Evolutionary conservation across 2,888 invertebrate species (phyloP), one percentile per base, ranked within the genome.

Genomic region (Synergus laeviventris): DNA sequence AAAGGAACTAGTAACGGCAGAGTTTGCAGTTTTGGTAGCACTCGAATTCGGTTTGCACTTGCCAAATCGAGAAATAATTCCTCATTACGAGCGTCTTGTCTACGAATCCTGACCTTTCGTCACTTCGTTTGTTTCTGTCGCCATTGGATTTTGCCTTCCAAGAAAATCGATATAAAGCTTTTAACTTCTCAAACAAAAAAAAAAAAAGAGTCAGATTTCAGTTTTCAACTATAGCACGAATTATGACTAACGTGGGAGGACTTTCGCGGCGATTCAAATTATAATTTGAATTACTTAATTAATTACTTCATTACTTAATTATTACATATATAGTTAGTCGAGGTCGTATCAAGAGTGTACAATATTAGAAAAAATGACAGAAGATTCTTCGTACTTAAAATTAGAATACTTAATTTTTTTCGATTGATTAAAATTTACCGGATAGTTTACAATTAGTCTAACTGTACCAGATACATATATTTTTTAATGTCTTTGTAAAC

Each of bases 11-110:
- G 93, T 98, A 84, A 93, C 95, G 45, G 97, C 97, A 77, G 99
- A 99, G 92, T 98, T 99, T 92, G 97, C 97, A 7, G 97, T 98
- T 70, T 93, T 98, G 75, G 97, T 98, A 73, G 98, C 98, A 3
- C 92, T 99, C 79, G 98, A 99, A 92, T 99, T 99, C 90, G 96
- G 97, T 14, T 93, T 99, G 77, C 98, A 98, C 91, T 94, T 98
- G 83, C 97, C 98, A 36, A 96, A 96, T 74, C 95, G 95, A 92
- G 98, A 98, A 92, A 95, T 99, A 82, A 95, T 96, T 91, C 98
- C 98, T 14, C 98, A 99, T 91, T 98, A 98, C 92, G 98, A 98
- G 92, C 94, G 98, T 76, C 93, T 99, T 84, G 93, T 97, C 81
- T 97, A 97, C 91, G 97, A 97, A 90, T 97, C 97, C 91, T 97